Evolutionary conservation across 2,797 vertebrate genomes (phyloP), one percentile per base, ranked within the genome.

Genomic region (Acestrorhynchus altus): DNA sequence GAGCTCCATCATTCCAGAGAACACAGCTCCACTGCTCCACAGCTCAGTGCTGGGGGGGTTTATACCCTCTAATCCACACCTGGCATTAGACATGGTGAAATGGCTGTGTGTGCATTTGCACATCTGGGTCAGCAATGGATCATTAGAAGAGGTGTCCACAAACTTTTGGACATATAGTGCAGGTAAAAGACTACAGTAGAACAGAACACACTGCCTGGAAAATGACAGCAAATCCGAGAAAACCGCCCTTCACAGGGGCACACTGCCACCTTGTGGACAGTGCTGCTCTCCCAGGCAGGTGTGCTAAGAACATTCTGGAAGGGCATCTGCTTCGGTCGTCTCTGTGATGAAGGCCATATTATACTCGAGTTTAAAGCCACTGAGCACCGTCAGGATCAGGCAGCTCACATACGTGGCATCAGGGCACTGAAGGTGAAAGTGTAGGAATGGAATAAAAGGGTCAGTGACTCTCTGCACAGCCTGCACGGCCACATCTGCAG

Each of bases 191-290:
- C 70, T 11, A 47, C 42, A 15, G 22, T 6, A 65, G 11, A 11
- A 86, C 74, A 84, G 66, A 76, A 73, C 70, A 75, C 40, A 81
- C 67, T 73, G 85, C 70, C 66, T 20, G 73, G 73, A 86, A 87
- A 88, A 90, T 80, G 88, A 81, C 84, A 86, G 85, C 80, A 80
- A 26, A 57, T 78, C 2, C 2, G 31, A 35, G 31, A 35, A 52
- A 77, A 51, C 4, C 20, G 13, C 56, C 75, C 77, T 83, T 60
- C 52, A 59, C 80, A 80, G 79, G 47, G 63, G 78, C 77, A 88
- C 88, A 87, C 81, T 87, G 92, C 92, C 92, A 90, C 84, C 92
- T 90, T 80, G 82, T 90, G 91, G 90, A 86, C 80, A 42, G 79
- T 59, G 69, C 16, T 61, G 72, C 54, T 60, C 31, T 39, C n/a